phyloP scores from a whole-genome alignment of 2,888 invertebrate genomes.

The Aphrophora alni region DNA sequence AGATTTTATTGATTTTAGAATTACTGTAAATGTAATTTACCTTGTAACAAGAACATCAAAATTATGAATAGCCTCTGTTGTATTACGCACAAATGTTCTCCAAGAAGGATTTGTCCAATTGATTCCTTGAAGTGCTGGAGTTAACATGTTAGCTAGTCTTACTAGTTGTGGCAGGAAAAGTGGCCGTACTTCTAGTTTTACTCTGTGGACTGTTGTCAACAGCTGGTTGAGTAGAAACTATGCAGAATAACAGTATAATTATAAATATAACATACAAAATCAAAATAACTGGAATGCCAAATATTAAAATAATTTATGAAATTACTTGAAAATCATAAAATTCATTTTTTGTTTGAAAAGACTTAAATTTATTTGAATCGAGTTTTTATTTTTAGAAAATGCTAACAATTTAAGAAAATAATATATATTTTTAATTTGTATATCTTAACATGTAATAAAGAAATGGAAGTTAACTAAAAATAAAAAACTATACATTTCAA shows the following conservation, averaged over 20 bases:
- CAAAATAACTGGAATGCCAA: not conserved
- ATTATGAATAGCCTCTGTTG: conserved; percentile 77
- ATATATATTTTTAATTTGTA: too few relatives aligned
- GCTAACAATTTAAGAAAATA: too few relatives aligned
- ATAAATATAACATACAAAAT: conserved; percentile 42
- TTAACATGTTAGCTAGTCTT: conserved; percentile 79
- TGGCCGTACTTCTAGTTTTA: conserved; percentile 88
- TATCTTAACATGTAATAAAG: too few relatives aligned
- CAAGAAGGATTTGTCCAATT: conserved; percentile 90
- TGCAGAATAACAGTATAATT: too few relatives aligned
- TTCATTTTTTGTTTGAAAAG: not conserved
- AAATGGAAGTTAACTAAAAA: too few relatives aligned
- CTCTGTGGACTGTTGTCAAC: conserved; percentile 71
- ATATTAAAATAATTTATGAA: conserved; percentile 67
- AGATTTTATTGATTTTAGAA: too few relatives aligned
- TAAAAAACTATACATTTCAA: too few relatives aligned
- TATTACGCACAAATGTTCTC: conserved; percentile 76
- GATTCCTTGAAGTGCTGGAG: conserved; percentile 79
- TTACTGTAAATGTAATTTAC: too few relatives aligned
- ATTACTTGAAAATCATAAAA: conserved; percentile 41
- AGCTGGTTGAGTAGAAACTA: conserved; percentile 82
- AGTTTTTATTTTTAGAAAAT: too few relatives aligned
- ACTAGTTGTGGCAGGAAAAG: conserved; percentile 88
- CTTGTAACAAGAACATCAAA: conserved; percentile 74
- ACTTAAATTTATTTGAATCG: too few relatives aligned